Evolutionary conservation across 2,113 vertebrate species (phyloP).

Genomic region (Phaethon lepturus): DNA sequence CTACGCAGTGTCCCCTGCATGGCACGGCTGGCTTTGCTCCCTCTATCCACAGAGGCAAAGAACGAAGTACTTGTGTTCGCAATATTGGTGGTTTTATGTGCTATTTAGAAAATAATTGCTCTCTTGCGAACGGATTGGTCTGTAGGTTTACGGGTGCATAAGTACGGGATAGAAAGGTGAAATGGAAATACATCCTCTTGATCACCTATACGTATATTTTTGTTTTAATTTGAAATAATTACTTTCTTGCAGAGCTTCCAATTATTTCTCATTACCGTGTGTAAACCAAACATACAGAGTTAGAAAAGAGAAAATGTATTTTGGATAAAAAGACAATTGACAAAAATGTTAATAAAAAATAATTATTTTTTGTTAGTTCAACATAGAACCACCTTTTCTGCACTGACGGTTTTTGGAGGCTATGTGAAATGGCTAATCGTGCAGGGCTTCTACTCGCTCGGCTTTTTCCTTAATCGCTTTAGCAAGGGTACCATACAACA

Average conservation of each 20-base stretch:
- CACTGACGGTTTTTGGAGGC: not conserved
- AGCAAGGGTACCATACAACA: not conserved
- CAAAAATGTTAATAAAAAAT: not conserved
- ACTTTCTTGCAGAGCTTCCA: not conserved
- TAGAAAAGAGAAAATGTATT: not conserved
- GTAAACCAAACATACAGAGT: not conserved
- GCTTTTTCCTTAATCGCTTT: not conserved
- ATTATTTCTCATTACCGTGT: not conserved
- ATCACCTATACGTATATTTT: not conserved
- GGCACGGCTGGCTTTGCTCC: not conserved
- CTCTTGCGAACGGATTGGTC: not conserved
- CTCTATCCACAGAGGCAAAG: not conserved
- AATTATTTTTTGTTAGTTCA: not conserved
- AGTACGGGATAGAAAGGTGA: not conserved
- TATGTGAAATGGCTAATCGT: not conserved
- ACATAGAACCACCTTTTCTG: not conserved
- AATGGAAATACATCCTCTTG: not conserved
- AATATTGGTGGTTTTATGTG: not conserved
- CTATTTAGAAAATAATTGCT: not conserved
- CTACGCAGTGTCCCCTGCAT: not conserved
- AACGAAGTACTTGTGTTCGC: not conserved
- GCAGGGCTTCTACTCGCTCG: not conserved
- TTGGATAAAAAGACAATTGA: not conserved
- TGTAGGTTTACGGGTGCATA: not conserved
- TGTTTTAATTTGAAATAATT: not conserved